A percentile compares a stretch with the other conserved stretches of the same genome.
Conservation (phyloP, 1,140 invertebrate genomes). For the Temnothorax curvispinosus region DNA sequence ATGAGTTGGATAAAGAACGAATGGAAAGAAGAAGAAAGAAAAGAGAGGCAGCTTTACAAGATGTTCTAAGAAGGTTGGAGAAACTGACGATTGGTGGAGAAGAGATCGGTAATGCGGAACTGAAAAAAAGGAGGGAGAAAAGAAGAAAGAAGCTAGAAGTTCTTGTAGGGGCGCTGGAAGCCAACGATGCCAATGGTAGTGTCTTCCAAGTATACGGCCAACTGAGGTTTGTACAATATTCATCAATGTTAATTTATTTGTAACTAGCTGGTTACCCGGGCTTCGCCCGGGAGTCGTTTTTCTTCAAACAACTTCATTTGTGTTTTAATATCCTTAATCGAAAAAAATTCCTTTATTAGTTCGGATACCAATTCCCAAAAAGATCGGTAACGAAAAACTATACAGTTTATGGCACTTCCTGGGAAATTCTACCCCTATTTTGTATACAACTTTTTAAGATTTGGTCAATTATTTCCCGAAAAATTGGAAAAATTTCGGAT, state of each 20-base stretch:
- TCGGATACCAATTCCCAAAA: no score
- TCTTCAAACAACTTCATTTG: no score
- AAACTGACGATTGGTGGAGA: conserved; percentile 84
- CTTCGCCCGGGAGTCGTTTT: no score
- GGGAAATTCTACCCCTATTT: no score
- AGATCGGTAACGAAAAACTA: no score
- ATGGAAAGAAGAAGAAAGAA: conserved; percentile 79
- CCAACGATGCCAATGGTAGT: conserved; percentile 80
- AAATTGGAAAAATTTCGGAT: no score
- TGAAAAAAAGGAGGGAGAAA: conserved; percentile 79
- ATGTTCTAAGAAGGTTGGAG: conserved; percentile 81
- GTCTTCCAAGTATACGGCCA: conserved; percentile 85
- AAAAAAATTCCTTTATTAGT: no score
- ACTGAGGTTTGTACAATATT: conserved; percentile 68
- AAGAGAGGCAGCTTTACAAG: conserved; percentile 81
- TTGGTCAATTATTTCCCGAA: no score
- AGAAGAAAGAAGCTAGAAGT: conserved; percentile 81
- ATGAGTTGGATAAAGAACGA: conserved; percentile 73
- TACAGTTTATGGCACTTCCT: no score
- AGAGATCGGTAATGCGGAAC: conserved; percentile 78
- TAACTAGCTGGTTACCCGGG: no score
- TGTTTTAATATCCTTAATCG: no score
- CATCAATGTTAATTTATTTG: background rate
- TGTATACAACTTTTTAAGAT: no score
- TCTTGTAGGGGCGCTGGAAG: conserved; percentile 81